Conservation (phyloP, 2,113 vertebrate species). For the Odocoileus virginianus region DNA sequence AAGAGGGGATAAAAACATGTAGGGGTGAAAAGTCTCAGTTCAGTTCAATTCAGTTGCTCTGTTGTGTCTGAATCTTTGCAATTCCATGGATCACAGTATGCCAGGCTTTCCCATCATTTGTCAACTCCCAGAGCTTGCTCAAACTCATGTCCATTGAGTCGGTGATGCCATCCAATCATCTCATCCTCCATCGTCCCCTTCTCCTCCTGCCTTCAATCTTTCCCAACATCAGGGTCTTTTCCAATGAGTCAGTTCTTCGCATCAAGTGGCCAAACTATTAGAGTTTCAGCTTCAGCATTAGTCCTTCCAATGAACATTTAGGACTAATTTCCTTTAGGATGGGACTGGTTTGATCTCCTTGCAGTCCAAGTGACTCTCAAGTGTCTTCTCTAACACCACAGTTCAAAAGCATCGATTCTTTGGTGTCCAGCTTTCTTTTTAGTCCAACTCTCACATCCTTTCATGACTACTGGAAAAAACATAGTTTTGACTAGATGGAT, state of each 20-base stretch:
- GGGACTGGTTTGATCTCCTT: not conserved
- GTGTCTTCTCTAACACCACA: not conserved
- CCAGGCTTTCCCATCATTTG: accelerated
- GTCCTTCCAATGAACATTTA: not conserved
- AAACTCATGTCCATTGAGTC: not conserved
- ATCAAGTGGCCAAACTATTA: not conserved
- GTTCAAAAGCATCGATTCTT: not conserved
- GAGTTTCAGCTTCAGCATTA: not conserved
- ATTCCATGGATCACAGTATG: not conserved
- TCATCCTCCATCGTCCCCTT: accelerated
- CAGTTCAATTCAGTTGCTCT: not conserved
- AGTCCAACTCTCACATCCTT: not conserved
- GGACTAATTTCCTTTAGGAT: not conserved
- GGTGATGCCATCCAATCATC: not conserved
- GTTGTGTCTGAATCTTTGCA: not conserved
- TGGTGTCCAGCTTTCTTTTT: not conserved
- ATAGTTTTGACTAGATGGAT: not conserved
- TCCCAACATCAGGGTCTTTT: not conserved
- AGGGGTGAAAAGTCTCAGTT: not conserved
- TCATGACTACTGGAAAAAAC: not conserved
- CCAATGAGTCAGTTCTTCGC: not conserved
- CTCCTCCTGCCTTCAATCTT: not conserved
- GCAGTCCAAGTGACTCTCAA: not conserved
- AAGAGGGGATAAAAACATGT: not conserved
- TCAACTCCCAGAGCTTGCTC: not conserved